These are phyloP conservation scores for Protodeltote pygarga DNA, from an alignment of 2,888 invertebrate species.

Conservation along the genomic window DNA sequence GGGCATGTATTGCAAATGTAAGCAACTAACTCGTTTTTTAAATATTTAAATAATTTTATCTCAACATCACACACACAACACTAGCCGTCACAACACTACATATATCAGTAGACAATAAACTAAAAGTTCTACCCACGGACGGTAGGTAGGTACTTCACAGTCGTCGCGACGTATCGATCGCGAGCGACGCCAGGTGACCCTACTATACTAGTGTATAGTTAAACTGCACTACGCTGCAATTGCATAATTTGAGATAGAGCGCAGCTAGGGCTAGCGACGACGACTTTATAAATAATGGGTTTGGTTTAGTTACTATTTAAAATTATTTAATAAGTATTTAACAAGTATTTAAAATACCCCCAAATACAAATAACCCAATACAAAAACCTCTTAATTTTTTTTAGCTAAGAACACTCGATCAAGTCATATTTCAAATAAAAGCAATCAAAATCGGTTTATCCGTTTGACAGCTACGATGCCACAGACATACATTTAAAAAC, in stretches of 20 bases:
- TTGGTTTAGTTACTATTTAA: background rate
- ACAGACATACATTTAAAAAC: too few relatives aligned
- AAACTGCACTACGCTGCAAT: slow-evolving; percentile 43
- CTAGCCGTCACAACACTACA: too few relatives aligned
- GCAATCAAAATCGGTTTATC: too few relatives aligned
- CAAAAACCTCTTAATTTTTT: too few relatives aligned
- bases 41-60: background rate
- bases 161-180: slow-evolving; percentile 69
- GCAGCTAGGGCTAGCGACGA: slow-evolving; percentile 25
- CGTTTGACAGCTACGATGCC: too few relatives aligned
- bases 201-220: slow-evolving; percentile 40
- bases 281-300: background rate
- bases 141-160: slow-evolving; percentile 44
- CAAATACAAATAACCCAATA: too few relatives aligned
- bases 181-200: slow-evolving; percentile 57
- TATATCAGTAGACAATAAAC: slow-evolving; percentile 39
- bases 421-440: too few relatives aligned
- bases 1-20: too few relatives aligned
- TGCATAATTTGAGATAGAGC: slow-evolving; percentile 44
- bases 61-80: slow-evolving; percentile 7
- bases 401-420: too few relatives aligned
- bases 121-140: slow-evolving; percentile 36
- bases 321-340: too few relatives aligned
- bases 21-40: too few relatives aligned
- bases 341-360: too few relatives aligned